Conservation (phyloP, 2,113 vertebrate genomes). For the Amia ocellicauda region DNA sequence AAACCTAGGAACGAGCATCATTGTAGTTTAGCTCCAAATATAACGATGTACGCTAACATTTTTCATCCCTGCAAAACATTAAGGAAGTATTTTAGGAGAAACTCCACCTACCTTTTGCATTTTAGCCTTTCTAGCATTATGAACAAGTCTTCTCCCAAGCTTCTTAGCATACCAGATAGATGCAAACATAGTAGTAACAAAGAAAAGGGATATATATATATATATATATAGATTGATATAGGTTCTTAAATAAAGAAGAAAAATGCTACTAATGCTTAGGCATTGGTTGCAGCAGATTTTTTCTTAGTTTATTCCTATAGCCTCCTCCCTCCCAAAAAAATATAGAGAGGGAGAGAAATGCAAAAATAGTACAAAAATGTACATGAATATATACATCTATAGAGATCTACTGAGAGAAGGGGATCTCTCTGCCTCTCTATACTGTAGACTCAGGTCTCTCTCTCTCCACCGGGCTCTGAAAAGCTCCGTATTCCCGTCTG, state of each 20-base stretch:
- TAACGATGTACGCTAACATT: too few species aligned
- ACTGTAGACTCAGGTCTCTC: constrained; percentile 49
- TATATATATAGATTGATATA: too few species aligned
- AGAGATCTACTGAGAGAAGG: too few species aligned
- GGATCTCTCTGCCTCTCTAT: background rate
- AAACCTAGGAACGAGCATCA: too few species aligned
- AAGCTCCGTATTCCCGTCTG: constrained; percentile 53
- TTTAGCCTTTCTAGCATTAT: constrained; percentile 91
- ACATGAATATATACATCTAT: too few species aligned
- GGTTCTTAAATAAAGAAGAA: constrained; percentile 20
- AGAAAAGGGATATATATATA: constrained; percentile 32
- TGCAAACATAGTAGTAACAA: constrained; percentile 78
- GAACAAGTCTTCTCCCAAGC: constrained; percentile 90
- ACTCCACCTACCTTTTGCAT: constrained; percentile 79
- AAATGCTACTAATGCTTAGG: constrained; percentile 32
- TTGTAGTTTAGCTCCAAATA: too few species aligned
- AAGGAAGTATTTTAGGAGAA: background rate
- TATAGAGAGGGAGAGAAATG: constrained; percentile 5
- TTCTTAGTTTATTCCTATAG: background rate
- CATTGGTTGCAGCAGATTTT: background rate
- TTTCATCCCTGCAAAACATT: too few species aligned
- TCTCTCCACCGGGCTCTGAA: constrained; percentile 50
- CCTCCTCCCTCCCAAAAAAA: constrained; percentile 1
- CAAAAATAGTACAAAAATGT: too few species aligned
- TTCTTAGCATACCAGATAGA: constrained; percentile 98